Evolutionary conservation across 2,113 vertebrate genomes (phyloP).

Genomic region (Macquaria australasica): DNA sequence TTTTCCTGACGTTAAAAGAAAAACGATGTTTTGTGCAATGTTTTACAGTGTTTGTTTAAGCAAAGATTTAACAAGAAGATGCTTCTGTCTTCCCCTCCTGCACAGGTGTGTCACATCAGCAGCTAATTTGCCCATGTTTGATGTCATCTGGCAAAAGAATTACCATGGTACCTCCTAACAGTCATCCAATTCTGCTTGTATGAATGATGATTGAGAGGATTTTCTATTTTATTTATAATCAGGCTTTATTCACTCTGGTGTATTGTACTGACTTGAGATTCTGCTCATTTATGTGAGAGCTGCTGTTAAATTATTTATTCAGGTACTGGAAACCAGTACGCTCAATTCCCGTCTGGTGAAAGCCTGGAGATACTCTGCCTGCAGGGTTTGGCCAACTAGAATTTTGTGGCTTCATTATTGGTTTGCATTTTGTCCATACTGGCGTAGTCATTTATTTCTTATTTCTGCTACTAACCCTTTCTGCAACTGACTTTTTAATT

Average conservation of each 20-base stretch:
- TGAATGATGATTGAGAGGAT: too few relatives aligned
- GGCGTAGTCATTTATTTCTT: neutral
- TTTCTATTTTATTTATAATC: neutral
- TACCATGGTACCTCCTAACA: neutral
- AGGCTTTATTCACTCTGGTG: constrained; percentile 11
- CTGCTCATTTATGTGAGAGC: constrained; percentile 9
- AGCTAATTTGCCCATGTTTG: constrained; percentile 22
- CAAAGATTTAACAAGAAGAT: neutral
- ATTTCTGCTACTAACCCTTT: neutral
- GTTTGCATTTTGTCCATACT: neutral
- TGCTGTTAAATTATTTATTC: constrained; percentile 47
- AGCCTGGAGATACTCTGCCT: constrained; percentile 18
- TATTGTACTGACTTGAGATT: constrained; percentile 11
- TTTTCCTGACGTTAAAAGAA: neutral
- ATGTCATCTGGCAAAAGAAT: neutral
- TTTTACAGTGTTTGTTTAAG: neutral
- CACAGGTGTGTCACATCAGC: constrained; percentile 13
- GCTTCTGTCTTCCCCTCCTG: neutral
- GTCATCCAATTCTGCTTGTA: neutral
- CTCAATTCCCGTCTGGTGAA: constrained; percentile 1
- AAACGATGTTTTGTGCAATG: neutral
- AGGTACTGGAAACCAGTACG: constrained; percentile 20
- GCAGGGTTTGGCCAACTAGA: constrained; percentile 9
- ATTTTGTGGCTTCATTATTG: constrained; percentile 5
- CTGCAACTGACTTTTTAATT: neutral